These are phyloP conservation scores for Euplagia quadripunctaria DNA, from an alignment of 2,888 invertebrate genomes.

Conservation along the genomic window DNA sequence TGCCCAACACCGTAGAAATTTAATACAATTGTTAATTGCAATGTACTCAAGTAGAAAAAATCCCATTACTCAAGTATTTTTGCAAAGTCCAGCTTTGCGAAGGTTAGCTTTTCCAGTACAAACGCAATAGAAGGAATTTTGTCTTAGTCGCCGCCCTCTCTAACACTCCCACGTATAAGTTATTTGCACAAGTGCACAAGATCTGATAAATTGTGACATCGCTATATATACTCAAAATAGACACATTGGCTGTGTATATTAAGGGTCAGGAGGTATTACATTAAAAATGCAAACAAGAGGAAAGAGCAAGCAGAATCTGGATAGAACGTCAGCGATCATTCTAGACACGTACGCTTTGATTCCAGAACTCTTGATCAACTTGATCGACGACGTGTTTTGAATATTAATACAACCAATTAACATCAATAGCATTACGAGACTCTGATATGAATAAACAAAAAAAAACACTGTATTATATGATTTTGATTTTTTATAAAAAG, in stretches of 20 bases:
- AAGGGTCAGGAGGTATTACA: slow-evolving; percentile 46
- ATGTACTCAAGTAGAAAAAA: slow-evolving; percentile 34
- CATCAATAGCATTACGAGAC: slow-evolving; percentile 24
- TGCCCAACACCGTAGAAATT: slow-evolving; percentile 62
- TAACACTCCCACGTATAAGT: slow-evolving; percentile 53
- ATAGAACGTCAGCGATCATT: slow-evolving; percentile 59
- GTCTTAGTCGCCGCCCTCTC: slow-evolving; percentile 48
- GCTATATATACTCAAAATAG: slow-evolving; percentile 44
- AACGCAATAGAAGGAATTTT: slow-evolving; percentile 36
- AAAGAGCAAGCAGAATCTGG: slow-evolving; percentile 54
- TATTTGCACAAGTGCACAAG: slow-evolving; percentile 54
- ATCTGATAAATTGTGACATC: slow-evolving; percentile 59
- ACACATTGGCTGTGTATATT: slow-evolving; percentile 40
- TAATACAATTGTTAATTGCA: slow-evolving; percentile 59
- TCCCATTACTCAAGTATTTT: slow-evolving; percentile 38
- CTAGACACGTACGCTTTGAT: slow-evolving; percentile 75
- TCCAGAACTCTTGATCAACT: slow-evolving; percentile 70
- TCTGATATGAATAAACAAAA: neutral
- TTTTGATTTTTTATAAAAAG: neutral
- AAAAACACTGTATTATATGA: neutral
- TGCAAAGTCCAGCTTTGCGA: slow-evolving; percentile 7
- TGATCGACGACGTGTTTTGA: slow-evolving; percentile 61
- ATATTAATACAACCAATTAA: slow-evolving; percentile 58
- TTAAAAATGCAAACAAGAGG: slow-evolving; percentile 69
- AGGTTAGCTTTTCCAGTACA: slow-evolving; percentile 33